Conservation (phyloP, 2,888 invertebrate species). For the Noctua comes region DNA sequence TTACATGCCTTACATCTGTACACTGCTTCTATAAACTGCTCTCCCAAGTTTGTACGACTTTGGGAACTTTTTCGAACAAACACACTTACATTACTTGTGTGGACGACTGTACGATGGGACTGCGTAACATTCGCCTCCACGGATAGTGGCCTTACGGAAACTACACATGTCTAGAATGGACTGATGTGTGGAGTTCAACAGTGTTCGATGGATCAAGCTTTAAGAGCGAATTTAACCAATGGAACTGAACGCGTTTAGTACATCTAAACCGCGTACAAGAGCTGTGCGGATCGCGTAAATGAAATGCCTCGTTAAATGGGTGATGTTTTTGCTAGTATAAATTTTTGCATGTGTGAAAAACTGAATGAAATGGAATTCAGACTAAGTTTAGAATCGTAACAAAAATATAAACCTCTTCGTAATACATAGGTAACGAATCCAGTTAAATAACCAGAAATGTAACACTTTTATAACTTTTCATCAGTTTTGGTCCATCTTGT, state of each 20-base stretch:
- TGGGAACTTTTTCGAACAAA: conserved; percentile 55
- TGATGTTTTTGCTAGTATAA: not conserved
- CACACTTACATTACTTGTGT: conserved; percentile 51
- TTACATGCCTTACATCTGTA: conserved; percentile 43
- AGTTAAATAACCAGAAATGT: not conserved
- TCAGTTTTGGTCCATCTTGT: conserved; percentile 3
- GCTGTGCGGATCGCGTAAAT: not conserved
- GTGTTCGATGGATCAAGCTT: not conserved
- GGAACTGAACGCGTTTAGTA: not conserved
- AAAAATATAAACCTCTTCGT: not conserved
- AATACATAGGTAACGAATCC: not conserved
- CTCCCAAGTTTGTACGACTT: conserved; percentile 45
- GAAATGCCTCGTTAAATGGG: not conserved
- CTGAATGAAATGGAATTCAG: not conserved
- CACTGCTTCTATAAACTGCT: conserved; percentile 43
- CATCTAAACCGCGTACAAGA: not conserved
- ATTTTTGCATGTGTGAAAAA: not conserved
- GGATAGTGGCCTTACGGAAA: conserved; percentile 7
- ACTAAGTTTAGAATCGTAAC: not conserved
- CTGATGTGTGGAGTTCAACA: not conserved
- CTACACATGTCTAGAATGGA: not conserved
- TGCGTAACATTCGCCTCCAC: not conserved
- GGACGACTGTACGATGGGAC: conserved; percentile 44
- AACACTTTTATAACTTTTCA: not conserved
- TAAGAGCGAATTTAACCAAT: not conserved